These are phyloP conservation scores for Agrotis clavis DNA, from an alignment of 2,888 invertebrate genomes.

Conservation along the genomic window DNA sequence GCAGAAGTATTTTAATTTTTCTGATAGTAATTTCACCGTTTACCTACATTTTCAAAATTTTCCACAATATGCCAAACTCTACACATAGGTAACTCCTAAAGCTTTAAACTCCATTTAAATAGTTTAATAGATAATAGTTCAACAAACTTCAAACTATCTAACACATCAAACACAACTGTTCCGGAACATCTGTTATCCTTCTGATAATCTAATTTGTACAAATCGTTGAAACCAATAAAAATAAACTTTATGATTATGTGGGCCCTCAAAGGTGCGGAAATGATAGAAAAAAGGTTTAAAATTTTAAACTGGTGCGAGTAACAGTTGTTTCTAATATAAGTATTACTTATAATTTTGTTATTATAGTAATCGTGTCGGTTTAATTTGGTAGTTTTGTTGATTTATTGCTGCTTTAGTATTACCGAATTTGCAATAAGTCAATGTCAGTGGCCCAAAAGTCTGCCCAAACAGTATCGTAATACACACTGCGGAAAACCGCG, in stretches of 20 bases:
- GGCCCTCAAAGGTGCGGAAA: constrained; percentile 65
- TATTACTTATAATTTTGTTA: constrained; percentile 31
- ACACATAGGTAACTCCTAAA: not conserved
- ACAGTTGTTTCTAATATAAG: constrained; percentile 64
- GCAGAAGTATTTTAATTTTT: too few species aligned
- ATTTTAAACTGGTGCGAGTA: constrained; percentile 53
- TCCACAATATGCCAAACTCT: too few species aligned
- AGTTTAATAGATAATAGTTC: constrained; percentile 41
- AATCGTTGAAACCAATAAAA: constrained; percentile 82
- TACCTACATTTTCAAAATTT: too few species aligned
- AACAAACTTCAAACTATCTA: constrained; percentile 35
- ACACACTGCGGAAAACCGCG: too few species aligned
- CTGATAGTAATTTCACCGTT: too few species aligned
- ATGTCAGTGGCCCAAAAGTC: too few species aligned
- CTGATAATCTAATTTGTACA: constrained; percentile 87
- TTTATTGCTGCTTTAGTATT: constrained; percentile 18
- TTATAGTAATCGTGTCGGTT: constrained; percentile 46
- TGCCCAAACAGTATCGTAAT: too few species aligned
- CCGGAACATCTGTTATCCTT: constrained; percentile 72
- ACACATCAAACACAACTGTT: constrained; percentile 73
- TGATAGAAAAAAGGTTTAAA: constrained; percentile 66
- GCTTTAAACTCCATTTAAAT: constrained; percentile 31
- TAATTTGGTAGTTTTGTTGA: constrained; percentile 29
- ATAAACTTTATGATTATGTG: constrained; percentile 72
- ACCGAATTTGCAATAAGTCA: too few species aligned